Percentiles rank a stretch among this genome's conserved stretches.
Evolutionary conservation across 2,888 invertebrate species (phyloP).

Genomic region (Eupithecia exiguata): DNA sequence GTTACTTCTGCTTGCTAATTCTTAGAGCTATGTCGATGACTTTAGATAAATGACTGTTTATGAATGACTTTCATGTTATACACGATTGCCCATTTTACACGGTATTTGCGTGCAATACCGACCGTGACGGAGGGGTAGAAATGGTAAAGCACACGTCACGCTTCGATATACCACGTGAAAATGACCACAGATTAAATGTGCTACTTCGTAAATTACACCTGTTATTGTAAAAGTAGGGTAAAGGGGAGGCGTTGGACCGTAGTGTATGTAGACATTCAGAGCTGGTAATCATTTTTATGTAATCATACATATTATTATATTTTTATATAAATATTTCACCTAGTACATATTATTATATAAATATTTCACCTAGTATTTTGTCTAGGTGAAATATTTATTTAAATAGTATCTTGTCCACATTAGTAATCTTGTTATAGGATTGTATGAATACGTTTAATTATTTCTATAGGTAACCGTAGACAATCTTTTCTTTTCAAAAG

Average conservation of each 20-base stretch:
- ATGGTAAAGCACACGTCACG: constrained; percentile 36
- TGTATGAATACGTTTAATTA: background rate
- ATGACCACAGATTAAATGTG: background rate
- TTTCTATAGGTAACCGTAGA: background rate
- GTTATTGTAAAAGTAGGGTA: constrained; percentile 13
- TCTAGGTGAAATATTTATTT: constrained; percentile 3
- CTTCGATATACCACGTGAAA: constrained; percentile 44
- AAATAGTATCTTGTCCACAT: background rate
- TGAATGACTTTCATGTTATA: too few species aligned
- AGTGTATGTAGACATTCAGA: background rate
- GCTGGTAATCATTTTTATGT: too few species aligned
- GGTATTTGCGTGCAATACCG: constrained; percentile 38
- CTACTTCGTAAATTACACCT: constrained; percentile 22
- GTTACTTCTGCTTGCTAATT: too few species aligned
- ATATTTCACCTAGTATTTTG: too few species aligned
- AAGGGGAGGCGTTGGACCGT: constrained; percentile 27
- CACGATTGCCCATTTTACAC: constrained; percentile 16
- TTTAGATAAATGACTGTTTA: too few species aligned
- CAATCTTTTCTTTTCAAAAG: background rate
- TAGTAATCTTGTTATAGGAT: background rate
- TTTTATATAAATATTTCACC: too few species aligned
- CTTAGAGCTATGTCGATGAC: too few species aligned
- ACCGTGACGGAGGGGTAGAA: constrained; percentile 37
- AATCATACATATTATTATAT: too few species aligned
- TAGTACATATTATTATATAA: too few species aligned